Conservation (phyloP, 35 echinoderm and acorn worm genomes). For the Nesometra sesokonis region DNA sequence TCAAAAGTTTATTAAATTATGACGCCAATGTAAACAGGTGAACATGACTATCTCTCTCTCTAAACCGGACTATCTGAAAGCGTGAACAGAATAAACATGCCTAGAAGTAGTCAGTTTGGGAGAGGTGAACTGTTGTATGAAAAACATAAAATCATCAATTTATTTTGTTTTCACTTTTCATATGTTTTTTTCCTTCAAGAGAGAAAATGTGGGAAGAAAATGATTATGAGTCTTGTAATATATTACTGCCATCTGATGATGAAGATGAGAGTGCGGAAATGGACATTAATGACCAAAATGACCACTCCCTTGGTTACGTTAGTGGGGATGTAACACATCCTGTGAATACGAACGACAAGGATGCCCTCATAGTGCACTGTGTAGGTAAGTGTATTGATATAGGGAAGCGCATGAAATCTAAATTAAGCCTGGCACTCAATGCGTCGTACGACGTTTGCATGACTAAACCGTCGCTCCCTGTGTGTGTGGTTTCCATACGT, state of each 20-base stretch:
- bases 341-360: constrained; percentile 36
- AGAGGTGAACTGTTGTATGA: neutral
- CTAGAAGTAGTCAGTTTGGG: no score
- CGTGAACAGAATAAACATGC: no score
- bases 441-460: no score
- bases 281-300: constrained; percentile 23
- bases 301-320: constrained; percentile 46
- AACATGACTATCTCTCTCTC: no score
- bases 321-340: constrained; percentile 88
- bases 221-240: constrained; percentile 56
- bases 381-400: constrained; percentile 64
- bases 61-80: no score
- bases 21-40: no score
- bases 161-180: neutral
- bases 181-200: constrained; percentile 23
- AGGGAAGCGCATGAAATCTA: no score
- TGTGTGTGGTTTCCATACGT: no score
- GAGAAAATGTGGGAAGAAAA: constrained; percentile 57
- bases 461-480: no score
- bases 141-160: neutral
- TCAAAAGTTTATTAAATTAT: no score
- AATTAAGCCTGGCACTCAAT: no score
- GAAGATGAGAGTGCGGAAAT: constrained; percentile 31
- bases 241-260: constrained; percentile 52
- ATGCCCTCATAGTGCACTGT: constrained; percentile 87